Evolutionary conservation across 2,797 vertebrate species (phyloP), one percentile per base, ranked within the genome.

Genomic region (Danionella dracula): DNA sequence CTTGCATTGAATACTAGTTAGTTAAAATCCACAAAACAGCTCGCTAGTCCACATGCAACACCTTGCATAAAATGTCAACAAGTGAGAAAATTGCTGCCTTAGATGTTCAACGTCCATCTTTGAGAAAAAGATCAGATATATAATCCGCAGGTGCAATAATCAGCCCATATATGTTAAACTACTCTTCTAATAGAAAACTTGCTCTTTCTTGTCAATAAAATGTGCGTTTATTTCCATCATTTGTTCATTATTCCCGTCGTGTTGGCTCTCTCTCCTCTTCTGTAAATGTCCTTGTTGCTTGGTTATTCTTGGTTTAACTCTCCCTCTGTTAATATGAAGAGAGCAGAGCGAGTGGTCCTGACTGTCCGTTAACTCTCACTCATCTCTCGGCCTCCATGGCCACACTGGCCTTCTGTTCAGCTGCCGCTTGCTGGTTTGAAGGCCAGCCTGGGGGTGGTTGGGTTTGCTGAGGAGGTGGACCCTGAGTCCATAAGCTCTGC

Each of bases 311-410:
- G 82, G 81, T 76, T 79, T 83, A 59, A 55, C 78, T 51, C 61
- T 57, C 35, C 62, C 51, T 38, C 66, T 67, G 54, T 57, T 55
- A 46, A 21, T 59, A 49, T 57, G 55, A 34, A 73, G 45, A 74
- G 48, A 74, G 58, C 51, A 71, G 68, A 66, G 49, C 13, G 2
- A 64, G 34, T 16, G 12, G 20, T 38, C 44, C 67, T 10, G 13
- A 41, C 32, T 21, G 54, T 51, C 44, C 16, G 35, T 6, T 42
- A 58, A 53, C 48, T 61, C 61, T 31, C 16, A 13, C 34, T 98
- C 94, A 98, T 96, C 96, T 96, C 87, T 98, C 95, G 0, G 95
- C 96, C 85, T 97, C 94, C 92, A 96, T 93, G 71, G 91, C 89
- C 49, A 94, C 91, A n/a, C 90, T 97, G 82, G 91, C 93, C 89